A percentile compares a stretch with the other conserved stretches of the same genome.
Conservation (phyloP, 2,888 invertebrate species). For the Nyleta sp. region DNA sequence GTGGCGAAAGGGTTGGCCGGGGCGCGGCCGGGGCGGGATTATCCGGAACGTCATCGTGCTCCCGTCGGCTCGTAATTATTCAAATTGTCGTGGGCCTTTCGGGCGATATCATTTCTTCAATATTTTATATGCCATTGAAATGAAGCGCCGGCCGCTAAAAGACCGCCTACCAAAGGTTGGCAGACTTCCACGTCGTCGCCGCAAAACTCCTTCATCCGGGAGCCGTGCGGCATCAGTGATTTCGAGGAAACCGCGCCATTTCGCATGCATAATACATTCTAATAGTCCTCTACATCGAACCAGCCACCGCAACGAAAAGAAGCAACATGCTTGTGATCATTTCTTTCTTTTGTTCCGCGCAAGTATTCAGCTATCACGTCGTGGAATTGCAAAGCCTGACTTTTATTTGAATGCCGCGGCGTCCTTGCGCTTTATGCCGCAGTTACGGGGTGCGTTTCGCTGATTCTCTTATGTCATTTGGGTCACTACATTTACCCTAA, state of each 20-base stretch:
- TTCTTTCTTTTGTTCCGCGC: conserved; percentile 71
- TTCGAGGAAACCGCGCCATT: conserved; percentile 79
- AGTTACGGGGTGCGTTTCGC: conserved; percentile 26
- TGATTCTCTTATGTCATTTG: conserved; percentile 42
- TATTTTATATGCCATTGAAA: conserved; percentile 75
- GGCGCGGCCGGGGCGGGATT: not conserved
- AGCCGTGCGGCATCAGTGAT: conserved; percentile 78
- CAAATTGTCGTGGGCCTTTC: conserved; percentile 73
- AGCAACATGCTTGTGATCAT: conserved; percentile 74
- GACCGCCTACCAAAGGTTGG: conserved; percentile 78
- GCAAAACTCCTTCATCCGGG: conserved; percentile 81
- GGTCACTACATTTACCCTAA: conserved; percentile 36
- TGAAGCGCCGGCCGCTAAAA: conserved; percentile 75
- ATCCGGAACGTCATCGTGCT: conserved; percentile 2
- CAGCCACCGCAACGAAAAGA: conserved; percentile 74
- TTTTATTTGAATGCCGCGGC: conserved; percentile 60
- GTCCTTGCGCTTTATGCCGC: conserved; percentile 49
- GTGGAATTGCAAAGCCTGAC: conserved; percentile 59
- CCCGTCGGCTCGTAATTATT: conserved; percentile 71
- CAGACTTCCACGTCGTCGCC: conserved; percentile 81
- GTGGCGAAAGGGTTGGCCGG: no score
- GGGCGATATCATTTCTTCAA: conserved; percentile 76
- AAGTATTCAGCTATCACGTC: conserved; percentile 63
- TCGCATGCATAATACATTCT: conserved; percentile 82
- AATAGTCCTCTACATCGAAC: conserved; percentile 75